Percentiles rank a stretch among this genome's conserved stretches.
Evolutionary conservation across 2,797 vertebrate genomes (phyloP).

Genomic region (Bovichtus variegatus): DNA sequence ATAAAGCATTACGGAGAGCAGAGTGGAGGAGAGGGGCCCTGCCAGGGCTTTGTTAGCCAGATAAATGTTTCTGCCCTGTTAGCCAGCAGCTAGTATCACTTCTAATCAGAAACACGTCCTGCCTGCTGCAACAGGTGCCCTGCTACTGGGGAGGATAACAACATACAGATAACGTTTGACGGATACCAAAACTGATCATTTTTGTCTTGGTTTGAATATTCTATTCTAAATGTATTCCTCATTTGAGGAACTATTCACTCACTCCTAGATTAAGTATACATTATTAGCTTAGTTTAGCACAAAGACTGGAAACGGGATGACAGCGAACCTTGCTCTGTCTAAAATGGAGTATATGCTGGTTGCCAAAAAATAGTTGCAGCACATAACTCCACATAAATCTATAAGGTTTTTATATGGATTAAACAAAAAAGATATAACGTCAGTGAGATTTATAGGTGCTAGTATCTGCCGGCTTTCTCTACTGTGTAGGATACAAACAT

Average conservation of each 20-base stretch:
- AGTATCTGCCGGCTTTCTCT: neutral
- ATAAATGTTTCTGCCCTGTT: constrained; percentile 77
- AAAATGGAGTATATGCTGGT: neutral
- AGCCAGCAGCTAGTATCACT: constrained; percentile 65
- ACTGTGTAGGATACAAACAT: neutral
- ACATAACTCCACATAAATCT: neutral
- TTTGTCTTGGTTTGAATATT: neutral
- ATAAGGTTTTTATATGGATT: neutral
- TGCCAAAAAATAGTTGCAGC: too few relatives aligned
- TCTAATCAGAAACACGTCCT: constrained; percentile 66
- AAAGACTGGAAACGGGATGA: neutral
- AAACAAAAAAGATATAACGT: neutral
- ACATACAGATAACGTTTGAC: neutral
- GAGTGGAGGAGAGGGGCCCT: constrained; percentile 62
- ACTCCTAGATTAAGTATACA: too few relatives aligned
- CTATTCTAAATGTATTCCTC: neutral
- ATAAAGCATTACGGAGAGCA: constrained; percentile 74
- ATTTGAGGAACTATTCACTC: neutral
- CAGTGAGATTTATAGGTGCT: neutral
- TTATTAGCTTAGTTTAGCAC: neutral
- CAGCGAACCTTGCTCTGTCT: neutral
- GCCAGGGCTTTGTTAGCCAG: constrained; percentile 83
- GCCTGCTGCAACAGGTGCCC: constrained; percentile 68
- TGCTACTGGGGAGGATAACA: neutral
- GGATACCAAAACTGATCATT: neutral